Percentiles rank a stretch among this genome's conserved stretches.
Conservation (phyloP, 35 echinoderm and acorn worm species). For the Lytechinus pictus region DNA sequence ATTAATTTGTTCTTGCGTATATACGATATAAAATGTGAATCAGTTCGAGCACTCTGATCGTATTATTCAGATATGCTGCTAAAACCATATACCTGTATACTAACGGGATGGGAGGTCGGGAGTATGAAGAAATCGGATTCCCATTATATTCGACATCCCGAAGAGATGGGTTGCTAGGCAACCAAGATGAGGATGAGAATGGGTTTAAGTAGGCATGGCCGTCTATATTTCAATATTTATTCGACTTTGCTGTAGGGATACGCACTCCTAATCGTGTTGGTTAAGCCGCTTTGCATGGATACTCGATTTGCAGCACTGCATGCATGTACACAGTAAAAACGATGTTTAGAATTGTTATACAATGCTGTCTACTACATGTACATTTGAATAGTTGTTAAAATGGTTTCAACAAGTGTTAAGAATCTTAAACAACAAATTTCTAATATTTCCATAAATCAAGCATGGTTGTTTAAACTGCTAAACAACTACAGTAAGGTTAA, state of each 20-base stretch:
- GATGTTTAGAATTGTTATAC: too few species aligned
- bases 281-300: neutral
- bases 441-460: too few species aligned
- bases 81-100: neutral
- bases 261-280: neutral
- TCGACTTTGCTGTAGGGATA: neutral
- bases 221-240: neutral
- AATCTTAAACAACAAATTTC: too few species aligned
- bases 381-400: too few species aligned
- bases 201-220: neutral
- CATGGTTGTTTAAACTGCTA: too few species aligned
- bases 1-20: neutral
- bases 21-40: neutral
- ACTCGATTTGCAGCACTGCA: neutral
- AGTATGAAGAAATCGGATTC: constrained; percentile 2
- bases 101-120: neutral
- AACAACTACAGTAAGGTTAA: too few species aligned
- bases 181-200: neutral
- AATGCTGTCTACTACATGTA: too few species aligned
- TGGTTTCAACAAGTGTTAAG: too few species aligned
- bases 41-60: neutral
- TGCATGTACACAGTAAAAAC: neutral
- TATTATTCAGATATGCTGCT: neutral
- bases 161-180: neutral
- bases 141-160: neutral